These are phyloP conservation scores for Ruditapes philippinarum DNA, from an alignment of 1,140 invertebrate species.

Conservation along the genomic window DNA sequence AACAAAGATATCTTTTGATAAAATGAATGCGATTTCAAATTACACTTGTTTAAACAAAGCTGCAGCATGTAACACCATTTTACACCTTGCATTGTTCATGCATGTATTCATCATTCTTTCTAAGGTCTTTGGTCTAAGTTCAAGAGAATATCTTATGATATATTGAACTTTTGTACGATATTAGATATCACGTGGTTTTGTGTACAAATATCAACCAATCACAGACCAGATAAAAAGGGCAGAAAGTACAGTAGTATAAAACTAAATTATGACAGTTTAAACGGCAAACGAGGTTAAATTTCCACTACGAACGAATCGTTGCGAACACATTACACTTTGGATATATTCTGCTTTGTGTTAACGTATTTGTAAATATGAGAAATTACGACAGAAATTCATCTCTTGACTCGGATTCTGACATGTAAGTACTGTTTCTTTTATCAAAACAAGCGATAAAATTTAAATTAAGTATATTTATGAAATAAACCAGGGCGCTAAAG, in stretches of 20 bases:
- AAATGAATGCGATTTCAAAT: no score
- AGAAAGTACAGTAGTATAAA: slow-evolving; percentile 16
- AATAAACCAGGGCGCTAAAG: no score
- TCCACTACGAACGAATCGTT: background rate
- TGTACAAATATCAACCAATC: slow-evolving; percentile 5
- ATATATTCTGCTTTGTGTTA: no score
- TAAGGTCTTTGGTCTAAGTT: no score
- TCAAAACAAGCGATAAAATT: background rate
- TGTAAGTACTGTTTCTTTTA: no score
- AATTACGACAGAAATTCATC: slow-evolving; percentile 47
- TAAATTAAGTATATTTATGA: no score
- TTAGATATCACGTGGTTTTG: slow-evolving; percentile 28
- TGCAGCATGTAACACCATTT: no score
- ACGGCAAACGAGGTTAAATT: background rate
- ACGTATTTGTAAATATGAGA: slow-evolving; percentile 50
- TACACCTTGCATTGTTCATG: no score
- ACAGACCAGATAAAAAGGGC: background rate
- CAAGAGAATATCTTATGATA: background rate
- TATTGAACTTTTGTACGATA: background rate
- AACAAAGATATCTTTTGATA: no score
- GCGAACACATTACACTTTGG: no score
- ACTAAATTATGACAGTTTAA: background rate
- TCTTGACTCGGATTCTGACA: slow-evolving; percentile 36
- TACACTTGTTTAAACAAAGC: no score
- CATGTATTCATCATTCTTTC: no score